phyloP scores from a whole-genome alignment of 1,140 invertebrate genomes.

The Leptinotarsa texana region DNA sequence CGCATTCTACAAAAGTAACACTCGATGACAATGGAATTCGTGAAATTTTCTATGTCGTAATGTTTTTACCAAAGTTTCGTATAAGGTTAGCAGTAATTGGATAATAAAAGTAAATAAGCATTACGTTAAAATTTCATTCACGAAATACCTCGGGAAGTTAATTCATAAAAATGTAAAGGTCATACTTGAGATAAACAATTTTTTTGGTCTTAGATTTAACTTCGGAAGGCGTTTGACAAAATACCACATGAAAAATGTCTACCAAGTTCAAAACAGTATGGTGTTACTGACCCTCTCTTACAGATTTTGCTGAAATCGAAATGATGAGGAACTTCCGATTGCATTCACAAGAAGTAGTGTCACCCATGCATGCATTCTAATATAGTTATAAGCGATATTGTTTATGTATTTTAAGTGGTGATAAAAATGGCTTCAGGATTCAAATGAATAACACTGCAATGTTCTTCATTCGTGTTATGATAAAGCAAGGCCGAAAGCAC shows the following conservation, averaged over 20 bases:
- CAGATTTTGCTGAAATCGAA: background rate
- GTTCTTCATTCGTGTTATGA: too few relatives aligned
- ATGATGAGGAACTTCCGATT: background rate
- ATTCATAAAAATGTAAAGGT: background rate
- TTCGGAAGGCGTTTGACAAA: background rate
- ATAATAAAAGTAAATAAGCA: background rate
- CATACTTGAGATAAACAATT: background rate
- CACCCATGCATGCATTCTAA: too few relatives aligned
- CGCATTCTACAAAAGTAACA: background rate
- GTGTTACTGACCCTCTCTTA: background rate
- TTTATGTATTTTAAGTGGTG: too few relatives aligned
- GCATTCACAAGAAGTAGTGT: background rate
- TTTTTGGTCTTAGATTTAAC: too few relatives aligned
- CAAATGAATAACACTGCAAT: too few relatives aligned
- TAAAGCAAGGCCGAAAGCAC: too few relatives aligned
- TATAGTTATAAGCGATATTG: too few relatives aligned
- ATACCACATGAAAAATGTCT: background rate
- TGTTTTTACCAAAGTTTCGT: conserved; percentile 1
- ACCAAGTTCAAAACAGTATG: too few relatives aligned
- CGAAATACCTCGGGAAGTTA: background rate
- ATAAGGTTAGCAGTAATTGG: background rate
- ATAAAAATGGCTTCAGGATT: too few relatives aligned
- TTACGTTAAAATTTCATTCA: background rate
- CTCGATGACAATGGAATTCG: background rate
- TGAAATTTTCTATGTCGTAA: background rate